Conservation (phyloP, 2,797 vertebrate species). For the Pelodytes ibericus region DNA sequence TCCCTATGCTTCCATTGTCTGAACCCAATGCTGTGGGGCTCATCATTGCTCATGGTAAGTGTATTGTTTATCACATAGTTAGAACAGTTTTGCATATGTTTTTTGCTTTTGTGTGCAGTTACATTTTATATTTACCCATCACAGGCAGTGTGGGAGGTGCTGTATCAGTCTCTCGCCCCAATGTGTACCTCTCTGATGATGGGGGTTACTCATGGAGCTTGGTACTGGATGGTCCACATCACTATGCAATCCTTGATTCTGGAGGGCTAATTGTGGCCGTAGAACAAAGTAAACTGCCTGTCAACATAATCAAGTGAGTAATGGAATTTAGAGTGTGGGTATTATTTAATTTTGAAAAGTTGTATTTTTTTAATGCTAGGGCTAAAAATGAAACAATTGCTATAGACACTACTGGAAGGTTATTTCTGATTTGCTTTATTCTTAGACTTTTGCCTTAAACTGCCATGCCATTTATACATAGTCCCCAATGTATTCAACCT, state of each 20-base stretch:
- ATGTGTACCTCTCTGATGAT: slow-evolving; percentile 94
- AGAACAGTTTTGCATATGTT: neutral
- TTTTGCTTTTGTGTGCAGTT: neutral
- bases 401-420: no score
- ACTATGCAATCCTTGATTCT: slow-evolving; percentile 93
- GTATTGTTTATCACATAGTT: neutral
- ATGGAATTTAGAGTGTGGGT: neutral
- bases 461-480: no score
- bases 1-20: slow-evolving; percentile 86
- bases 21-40: slow-evolving; percentile 94
- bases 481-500: no score
- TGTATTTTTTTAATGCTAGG: no score
- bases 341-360: no score
- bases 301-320: slow-evolving; percentile 84
- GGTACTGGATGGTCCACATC: slow-evolving; percentile 87
- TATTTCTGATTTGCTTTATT: no score
- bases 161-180: slow-evolving; percentile 83
- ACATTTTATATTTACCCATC: slow-evolving; percentile 19
- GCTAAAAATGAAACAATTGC: no score
- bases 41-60: slow-evolving; percentile 89
- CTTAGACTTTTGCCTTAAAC: no score
- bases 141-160: slow-evolving; percentile 90
- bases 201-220: slow-evolving; percentile 90
- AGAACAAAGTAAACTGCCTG: slow-evolving; percentile 75
- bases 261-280: slow-evolving; percentile 92